A percentile compares a stretch with the other conserved stretches of the same genome.
Conservation (phyloP, 2,113 vertebrate species). For the Anguilla rostrata region DNA sequence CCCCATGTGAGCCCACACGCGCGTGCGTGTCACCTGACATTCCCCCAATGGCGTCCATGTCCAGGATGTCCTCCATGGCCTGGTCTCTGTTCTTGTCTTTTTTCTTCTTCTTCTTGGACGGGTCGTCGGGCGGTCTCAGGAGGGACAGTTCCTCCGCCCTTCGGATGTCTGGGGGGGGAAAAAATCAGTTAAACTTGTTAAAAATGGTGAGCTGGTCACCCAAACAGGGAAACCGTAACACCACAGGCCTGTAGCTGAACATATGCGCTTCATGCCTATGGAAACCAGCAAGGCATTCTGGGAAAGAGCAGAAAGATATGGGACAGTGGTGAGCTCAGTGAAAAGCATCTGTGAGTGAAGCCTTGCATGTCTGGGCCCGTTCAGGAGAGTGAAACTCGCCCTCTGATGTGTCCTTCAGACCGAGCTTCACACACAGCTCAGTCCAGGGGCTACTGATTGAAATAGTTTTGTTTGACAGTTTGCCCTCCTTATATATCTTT, state of each 20-base stretch:
- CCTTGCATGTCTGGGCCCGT: background rate
- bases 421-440: too few species aligned
- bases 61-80: conserved; percentile 78
- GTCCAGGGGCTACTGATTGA: too few species aligned
- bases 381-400: background rate
- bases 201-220: background rate
- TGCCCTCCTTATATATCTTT: too few species aligned
- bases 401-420: background rate
- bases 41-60: conserved; percentile 72
- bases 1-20: too few species aligned
- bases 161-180: conserved; percentile 78
- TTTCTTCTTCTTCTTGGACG: conserved; percentile 91
- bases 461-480: too few species aligned
- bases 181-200: background rate
- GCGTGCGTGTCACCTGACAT: conserved; percentile 57
- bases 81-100: conserved; percentile 81
- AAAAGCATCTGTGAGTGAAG: background rate
- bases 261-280: background rate
- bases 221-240: background rate
- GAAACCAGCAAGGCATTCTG: background rate
- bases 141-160: conserved; percentile 91
- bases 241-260: background rate
- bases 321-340: background rate
- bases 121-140: conserved; percentile 77
- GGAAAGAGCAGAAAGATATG: background rate